Evolutionary conservation across 2,888 invertebrate species (phyloP).

Genomic region (Cephus rjabovi): DNA sequence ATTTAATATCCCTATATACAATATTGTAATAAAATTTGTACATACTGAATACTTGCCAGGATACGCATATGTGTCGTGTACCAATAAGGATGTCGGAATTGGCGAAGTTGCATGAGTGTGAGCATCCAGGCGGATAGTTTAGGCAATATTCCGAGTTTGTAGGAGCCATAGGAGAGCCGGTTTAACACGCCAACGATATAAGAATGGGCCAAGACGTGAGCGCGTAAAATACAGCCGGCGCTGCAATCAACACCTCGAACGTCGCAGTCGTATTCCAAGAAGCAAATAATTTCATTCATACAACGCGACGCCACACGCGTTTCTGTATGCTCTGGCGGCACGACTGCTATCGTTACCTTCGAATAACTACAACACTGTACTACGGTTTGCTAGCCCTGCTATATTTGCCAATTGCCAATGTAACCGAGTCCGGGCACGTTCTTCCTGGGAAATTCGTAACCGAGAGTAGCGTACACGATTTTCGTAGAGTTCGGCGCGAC

Average conservation of each 20-base stretch:
- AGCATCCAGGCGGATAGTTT: background rate
- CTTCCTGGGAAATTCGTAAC: constrained; percentile 4
- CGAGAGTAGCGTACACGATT: background rate
- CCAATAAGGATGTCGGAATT: background rate
- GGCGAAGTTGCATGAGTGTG: background rate
- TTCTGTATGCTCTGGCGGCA: constrained; percentile 54
- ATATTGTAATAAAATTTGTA: constrained; percentile 1
- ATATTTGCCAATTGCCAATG: constrained; percentile 1
- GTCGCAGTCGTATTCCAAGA: constrained; percentile 54
- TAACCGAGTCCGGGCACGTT: constrained; percentile 1
- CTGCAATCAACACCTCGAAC: constrained; percentile 59
- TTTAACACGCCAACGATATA: constrained; percentile 62
- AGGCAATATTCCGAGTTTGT: constrained; percentile 57
- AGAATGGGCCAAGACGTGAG: constrained; percentile 44
- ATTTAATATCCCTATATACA: background rate
- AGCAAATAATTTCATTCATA: constrained; percentile 65
- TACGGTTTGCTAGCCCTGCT: constrained; percentile 1
- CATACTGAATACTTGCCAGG: background rate
- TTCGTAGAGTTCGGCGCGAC: background rate
- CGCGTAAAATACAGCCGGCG: constrained; percentile 64
- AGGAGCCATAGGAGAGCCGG: constrained; percentile 53
- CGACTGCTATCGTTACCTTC: constrained; percentile 59
- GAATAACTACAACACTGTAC: constrained; percentile 47
- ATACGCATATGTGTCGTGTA: background rate
- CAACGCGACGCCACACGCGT: constrained; percentile 53